Percentiles rank a stretch among this genome's conserved stretches.
These are phyloP conservation scores for Pyxicephalus adspersus DNA, from an alignment of 2,113 vertebrate genomes.

Conservation along the genomic window DNA sequence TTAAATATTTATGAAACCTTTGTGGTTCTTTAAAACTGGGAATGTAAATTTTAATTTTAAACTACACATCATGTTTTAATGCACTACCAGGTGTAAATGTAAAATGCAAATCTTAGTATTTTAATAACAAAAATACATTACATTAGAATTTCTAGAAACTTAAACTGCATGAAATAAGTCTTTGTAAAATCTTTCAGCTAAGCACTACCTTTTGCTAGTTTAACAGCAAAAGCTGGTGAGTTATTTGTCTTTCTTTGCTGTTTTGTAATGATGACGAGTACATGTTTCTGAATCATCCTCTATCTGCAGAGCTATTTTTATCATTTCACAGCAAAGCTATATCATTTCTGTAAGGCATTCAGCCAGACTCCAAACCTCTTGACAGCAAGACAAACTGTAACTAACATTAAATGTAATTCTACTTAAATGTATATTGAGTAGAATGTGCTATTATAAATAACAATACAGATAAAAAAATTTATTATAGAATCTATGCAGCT, in stretches of 20 bases:
- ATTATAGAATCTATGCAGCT: too few relatives aligned
- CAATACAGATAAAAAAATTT: too few relatives aligned
- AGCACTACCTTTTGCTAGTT: neutral
- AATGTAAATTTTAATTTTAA: too few relatives aligned
- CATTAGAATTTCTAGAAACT: too few relatives aligned
- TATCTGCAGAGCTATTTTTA: constrained; percentile 47
- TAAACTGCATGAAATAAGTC: too few relatives aligned
- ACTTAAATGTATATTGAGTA: neutral
- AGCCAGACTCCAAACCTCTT: constrained; percentile 9
- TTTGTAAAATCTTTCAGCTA: too few relatives aligned
- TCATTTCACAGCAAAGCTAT: constrained; percentile 40
- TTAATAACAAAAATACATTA: too few relatives aligned
- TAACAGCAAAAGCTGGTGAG: constrained; percentile 16
- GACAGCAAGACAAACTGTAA: constrained; percentile 5
- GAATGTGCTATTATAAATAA: neutral
- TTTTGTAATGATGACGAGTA: constrained; percentile 39
- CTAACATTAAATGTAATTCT: neutral
- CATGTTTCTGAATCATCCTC: constrained; percentile 43
- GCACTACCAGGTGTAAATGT: too few relatives aligned
- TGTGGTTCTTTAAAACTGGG: too few relatives aligned
- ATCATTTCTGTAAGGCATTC: constrained; percentile 39
- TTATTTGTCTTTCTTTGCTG: constrained; percentile 33
- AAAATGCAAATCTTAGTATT: too few relatives aligned
- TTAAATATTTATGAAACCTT: too few relatives aligned
- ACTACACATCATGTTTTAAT: too few relatives aligned